These are phyloP conservation scores for Andrena cerasifolii DNA, from an alignment of 1,140 invertebrate species.

Conservation along the genomic window DNA sequence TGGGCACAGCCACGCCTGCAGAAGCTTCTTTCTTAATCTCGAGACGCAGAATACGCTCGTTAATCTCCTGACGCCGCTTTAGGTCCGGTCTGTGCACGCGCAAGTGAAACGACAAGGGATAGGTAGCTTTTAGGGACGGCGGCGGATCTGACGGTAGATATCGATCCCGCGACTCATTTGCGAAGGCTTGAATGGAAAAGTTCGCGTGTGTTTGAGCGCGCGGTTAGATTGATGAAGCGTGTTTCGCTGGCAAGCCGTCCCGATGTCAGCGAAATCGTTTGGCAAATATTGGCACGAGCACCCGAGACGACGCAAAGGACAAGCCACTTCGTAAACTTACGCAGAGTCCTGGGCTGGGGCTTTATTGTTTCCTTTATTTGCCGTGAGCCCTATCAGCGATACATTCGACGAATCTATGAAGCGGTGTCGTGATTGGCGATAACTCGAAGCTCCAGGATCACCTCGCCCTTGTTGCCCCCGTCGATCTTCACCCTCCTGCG, in stretches of 20 bases:
- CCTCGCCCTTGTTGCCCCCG: conserved; percentile 73
- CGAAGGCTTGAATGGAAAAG: conserved; percentile 25
- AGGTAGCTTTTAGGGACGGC: conserved; percentile 43
- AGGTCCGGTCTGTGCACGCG: too few species aligned
- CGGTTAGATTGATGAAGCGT: conserved; percentile 21
- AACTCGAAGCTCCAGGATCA: conserved; percentile 76
- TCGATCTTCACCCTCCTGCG: conserved; percentile 71
- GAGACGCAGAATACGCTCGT: too few species aligned
- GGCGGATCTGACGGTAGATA: conserved; percentile 48
- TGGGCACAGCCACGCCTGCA: too few species aligned
- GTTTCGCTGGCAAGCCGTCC: background rate
- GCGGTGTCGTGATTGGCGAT: conserved; percentile 72
- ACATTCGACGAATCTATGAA: background rate
- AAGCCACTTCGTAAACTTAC: too few species aligned
- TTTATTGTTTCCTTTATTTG: background rate
- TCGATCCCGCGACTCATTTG: conserved; percentile 35
- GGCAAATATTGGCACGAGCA: background rate
- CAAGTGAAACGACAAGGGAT: conserved; percentile 37
- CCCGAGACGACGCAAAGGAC: background rate
- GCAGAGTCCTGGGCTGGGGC: too few species aligned
- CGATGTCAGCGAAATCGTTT: background rate
- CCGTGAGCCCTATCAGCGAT: background rate
- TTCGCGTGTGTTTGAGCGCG: conserved; percentile 16
- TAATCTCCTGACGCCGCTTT: too few species aligned
- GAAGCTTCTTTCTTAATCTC: too few species aligned